A percentile compares a stretch with the other conserved stretches of the same genome.
phyloP scores from a whole-genome alignment of 2,797 vertebrate species.

The Schizopygopsis pylzovi region DNA sequence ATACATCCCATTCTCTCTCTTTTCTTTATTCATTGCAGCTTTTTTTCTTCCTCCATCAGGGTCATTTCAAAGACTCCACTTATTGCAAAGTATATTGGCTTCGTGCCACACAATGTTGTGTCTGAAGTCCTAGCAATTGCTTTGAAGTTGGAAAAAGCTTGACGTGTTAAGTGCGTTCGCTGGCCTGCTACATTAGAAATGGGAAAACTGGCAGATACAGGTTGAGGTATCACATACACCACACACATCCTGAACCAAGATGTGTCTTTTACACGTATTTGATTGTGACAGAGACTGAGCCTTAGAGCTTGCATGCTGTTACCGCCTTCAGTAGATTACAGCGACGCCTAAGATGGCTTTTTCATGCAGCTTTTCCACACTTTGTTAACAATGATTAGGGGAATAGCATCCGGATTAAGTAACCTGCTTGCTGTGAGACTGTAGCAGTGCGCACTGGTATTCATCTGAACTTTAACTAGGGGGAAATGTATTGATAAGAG shows the following conservation, averaged over 20 bases:
- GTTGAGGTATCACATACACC: slow-evolving; percentile 27
- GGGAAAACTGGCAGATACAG: slow-evolving; percentile 20
- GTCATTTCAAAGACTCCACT: slow-evolving; percentile 59
- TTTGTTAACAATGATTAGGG: slow-evolving; percentile 45
- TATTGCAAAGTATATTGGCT: slow-evolving; percentile 41
- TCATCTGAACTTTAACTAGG: background rate
- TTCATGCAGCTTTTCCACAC: slow-evolving; percentile 29
- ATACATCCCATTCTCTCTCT: slow-evolving; percentile 26
- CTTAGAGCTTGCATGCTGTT: slow-evolving; percentile 16
- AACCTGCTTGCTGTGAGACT: slow-evolving; percentile 24
- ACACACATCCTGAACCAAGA: slow-evolving; percentile 34
- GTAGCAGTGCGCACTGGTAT: background rate
- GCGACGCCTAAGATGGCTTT: slow-evolving; percentile 10
- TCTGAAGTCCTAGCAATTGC: slow-evolving; percentile 41
- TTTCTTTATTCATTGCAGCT: slow-evolving; percentile 41
- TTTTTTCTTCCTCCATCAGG: slow-evolving; percentile 46
- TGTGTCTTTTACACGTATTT: slow-evolving; percentile 31
- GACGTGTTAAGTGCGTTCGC: slow-evolving; percentile 17
- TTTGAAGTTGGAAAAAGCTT: slow-evolving; percentile 57
- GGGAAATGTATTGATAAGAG: background rate
- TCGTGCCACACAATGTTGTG: slow-evolving; percentile 48
- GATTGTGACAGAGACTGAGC: slow-evolving; percentile 38
- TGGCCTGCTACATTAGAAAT: slow-evolving; percentile 22
- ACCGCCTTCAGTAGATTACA: slow-evolving; percentile 30
- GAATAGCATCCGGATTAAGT: slow-evolving; percentile 17